Percentiles rank a stretch among this genome's conserved stretches.
Evolutionary conservation across 2,113 vertebrate species (phyloP).

Genomic region (Phalacrocorax brasilianus): DNA sequence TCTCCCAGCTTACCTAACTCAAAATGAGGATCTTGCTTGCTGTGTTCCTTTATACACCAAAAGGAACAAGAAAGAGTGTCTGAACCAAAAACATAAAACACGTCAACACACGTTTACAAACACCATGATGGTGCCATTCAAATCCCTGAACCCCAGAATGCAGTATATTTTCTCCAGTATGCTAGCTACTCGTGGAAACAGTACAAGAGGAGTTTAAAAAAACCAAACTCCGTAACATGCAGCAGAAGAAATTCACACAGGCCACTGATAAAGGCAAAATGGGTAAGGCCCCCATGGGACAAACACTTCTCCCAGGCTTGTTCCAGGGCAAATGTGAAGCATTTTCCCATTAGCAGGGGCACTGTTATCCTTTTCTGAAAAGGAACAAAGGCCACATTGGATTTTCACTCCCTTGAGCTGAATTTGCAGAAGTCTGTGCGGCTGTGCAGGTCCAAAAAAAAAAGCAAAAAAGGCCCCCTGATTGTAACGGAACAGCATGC

Average conservation of each 20-base stretch:
- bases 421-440: background rate
- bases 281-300: background rate
- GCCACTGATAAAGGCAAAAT: background rate
- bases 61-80: background rate
- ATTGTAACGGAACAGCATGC: background rate
- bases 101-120: background rate
- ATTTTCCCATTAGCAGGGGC: background rate
- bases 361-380: background rate
- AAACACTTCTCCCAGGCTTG: background rate
- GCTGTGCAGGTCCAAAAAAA: background rate
- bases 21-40: background rate
- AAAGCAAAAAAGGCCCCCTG: background rate
- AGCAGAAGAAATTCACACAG: background rate
- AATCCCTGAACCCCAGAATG: background rate
- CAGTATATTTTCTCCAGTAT: background rate
- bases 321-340: background rate
- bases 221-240: background rate
- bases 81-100: background rate
- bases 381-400: background rate
- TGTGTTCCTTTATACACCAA: background rate
- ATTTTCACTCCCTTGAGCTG: background rate
- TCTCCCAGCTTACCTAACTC: background rate
- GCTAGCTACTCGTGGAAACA: background rate
- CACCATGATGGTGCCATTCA: background rate
- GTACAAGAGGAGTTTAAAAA: background rate